Evolutionary conservation across 2,797 vertebrate genomes (phyloP), one percentile per base, ranked within the genome.

Genomic region (Molossus alvarezi): DNA sequence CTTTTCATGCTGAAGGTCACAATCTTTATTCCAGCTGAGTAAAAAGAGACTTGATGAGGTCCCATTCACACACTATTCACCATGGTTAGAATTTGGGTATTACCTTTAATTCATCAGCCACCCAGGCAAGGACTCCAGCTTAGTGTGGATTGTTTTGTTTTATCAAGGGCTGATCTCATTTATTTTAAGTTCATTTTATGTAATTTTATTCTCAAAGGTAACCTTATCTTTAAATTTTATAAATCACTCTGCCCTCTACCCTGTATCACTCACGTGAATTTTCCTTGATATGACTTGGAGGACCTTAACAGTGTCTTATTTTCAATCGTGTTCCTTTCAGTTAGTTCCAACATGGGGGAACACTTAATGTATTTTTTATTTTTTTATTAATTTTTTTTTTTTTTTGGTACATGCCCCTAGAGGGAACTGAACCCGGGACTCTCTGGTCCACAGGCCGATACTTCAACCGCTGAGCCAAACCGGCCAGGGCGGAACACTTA

Each of bases 141-240:
- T 88, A 62, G 27, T 17, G 29, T 76, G 5, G 2, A 62, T 57
- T 85, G 48, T 65, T 92, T 64, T 71, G 21, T 60, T 75, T 82
- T 45, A 86, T 82, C 20, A 95, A 79, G 4, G n/a, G 3, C 20
- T 55, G 4, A 94, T 60, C 23, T 90, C 11, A 55, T 60, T 84
- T 69, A 62, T 73, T 90, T 84, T 91, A 67, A 2, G 14, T 67
- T 80, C 4, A 57, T 89, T 88, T 89, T 45, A 58, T 48, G 2
- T 62, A 69, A 73, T 69, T 91, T 80, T 94, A 58, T 92, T 88
- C 41, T 88, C n/a, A 73, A 75, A 95, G n/a, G 15, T 89, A 93
- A 86, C 8, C 4, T 80, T 80, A 51, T 73, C 57, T 89, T 96
- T 37, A 77, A 67, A 72, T 77, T 57, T 27, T 58, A 21, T 81